Evolutionary conservation across 2,888 invertebrate genomes (phyloP).

Genomic region (Monopis laevigella): DNA sequence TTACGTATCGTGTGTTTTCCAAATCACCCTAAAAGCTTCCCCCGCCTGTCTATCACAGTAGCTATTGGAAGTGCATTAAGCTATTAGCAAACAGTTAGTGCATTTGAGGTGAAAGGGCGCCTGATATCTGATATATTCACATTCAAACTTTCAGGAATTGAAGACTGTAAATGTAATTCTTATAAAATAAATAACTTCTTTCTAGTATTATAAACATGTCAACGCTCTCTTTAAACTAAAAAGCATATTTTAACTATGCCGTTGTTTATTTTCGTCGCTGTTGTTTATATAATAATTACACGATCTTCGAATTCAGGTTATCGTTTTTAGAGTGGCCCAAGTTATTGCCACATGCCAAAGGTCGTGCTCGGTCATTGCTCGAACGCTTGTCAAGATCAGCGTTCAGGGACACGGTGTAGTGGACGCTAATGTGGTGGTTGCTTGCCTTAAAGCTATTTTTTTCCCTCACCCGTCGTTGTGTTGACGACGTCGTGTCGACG

Average conservation of each 20-base stretch:
- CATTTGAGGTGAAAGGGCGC: slow-evolving; percentile 18
- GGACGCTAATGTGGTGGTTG: slow-evolving; percentile 27
- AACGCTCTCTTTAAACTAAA: too few relatives aligned
- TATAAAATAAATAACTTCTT: too few relatives aligned
- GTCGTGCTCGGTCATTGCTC: slow-evolving; percentile 12
- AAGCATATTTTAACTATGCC: too few relatives aligned
- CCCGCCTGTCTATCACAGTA: slow-evolving; percentile 28
- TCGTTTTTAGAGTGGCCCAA: slow-evolving; percentile 5
- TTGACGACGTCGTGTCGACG: too few relatives aligned
- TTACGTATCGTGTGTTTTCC: slow-evolving; percentile 15
- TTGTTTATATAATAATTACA: too few relatives aligned
- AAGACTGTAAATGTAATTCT: too few relatives aligned
- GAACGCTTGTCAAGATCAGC: slow-evolving; percentile 43
- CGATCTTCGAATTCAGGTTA: slow-evolving; percentile 1
- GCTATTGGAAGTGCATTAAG: slow-evolving; percentile 49
- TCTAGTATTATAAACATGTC: too few relatives aligned
- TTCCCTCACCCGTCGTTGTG: slow-evolving; percentile 35
- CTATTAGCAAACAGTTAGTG: slow-evolving; percentile 51
- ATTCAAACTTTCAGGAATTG: too few relatives aligned
- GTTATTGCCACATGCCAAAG: slow-evolving; percentile 12
- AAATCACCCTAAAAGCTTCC: slow-evolving; percentile 26
- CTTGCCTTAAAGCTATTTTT: slow-evolving; percentile 36
- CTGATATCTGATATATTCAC: too few relatives aligned
- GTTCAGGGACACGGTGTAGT: slow-evolving; percentile 39
- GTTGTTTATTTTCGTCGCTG: too few relatives aligned